Evolutionary conservation across 2,888 invertebrate genomes (phyloP), one percentile per base, ranked within the genome.

Genomic region (Amiota mariae): DNA sequence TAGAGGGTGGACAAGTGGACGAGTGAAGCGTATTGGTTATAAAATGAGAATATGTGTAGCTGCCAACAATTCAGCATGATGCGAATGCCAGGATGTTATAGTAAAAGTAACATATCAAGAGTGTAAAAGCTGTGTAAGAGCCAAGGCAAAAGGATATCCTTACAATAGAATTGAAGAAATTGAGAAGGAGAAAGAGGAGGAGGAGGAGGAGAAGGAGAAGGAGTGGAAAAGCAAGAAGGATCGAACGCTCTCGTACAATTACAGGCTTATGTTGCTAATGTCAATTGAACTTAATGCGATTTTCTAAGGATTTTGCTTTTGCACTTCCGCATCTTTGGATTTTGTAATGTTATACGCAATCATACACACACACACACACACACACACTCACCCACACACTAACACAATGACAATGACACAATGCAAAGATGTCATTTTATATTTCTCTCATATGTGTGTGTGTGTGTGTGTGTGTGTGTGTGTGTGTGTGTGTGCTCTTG

Each of bases 381-480:
- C n/a, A 47, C 57, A 59, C 18, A 20, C 9, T 54, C 6, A 20
- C 9, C 2, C 11, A 68, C 68, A 6, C 20, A 18, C 12, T n/a
- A 12, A 36, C 63, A 20, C 63, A 68, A 54, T 24, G 49, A 9
- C n/a, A 12, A 8, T 56, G 47, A 51, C 67, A 24, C 36, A 10
- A 46, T 51, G 13, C 20, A 18, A 51, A 67, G 13, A 15, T 51
- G 13, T 48, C 49, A 6, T 12, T 9, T 24, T 47, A n/a, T n/a
- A 2, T 47, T 15, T 46, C 64, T 64, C 49, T 48, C 48, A 0
- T 46, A 12, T 13, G 15, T n/a, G 15, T 13, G 13, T 51, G 13
- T 11, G 59, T 49, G 18, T 75, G 72, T 68, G 57, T 66, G 63
- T 73, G 59, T 20, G 77, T 72, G 71, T 51, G 64, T 63, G 67